Base-by-base conservation (phyloP, 2,888 invertebrate genomes). In the Drosophila bunnanda region DNA sequence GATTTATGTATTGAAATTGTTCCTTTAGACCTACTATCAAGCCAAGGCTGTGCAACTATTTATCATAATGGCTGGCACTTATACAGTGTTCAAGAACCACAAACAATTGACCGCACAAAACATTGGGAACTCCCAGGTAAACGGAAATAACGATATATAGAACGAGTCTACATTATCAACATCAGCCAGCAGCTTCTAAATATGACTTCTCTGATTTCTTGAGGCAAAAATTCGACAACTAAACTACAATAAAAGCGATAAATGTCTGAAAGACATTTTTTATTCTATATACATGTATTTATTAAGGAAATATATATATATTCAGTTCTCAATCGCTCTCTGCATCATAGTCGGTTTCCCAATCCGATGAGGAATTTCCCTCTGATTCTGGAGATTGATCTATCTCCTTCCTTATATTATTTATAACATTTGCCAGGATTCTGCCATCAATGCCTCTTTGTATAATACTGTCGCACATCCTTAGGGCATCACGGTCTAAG, bases 21-120 rank as follows among this genome's bases (percentile, higher is more conserved):
- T 22, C 15, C 22, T 22, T 1, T 41, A 90, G 90, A 90, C 89
- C 2, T 90, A 84, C 43, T 88, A 80, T 25, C 90, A 89, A 48
- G 89, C 89, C 2, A 89, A 89, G 22, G n/a, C 79, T 3, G 34
- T 89, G 58, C 88, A 90, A 41, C 52, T 89, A 12, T 44, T 68
- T 17, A 86, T 89, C 5, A 73, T 90, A n/a, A 4, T 78, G 38
- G 66, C 81, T 6, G 89, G 90, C 0, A 76, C 89, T 6, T 28
- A 75, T 15, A 57, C 59, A 15, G 69, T 88, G 7, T 15, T 78
- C n/a, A 73, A 75, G 7, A 77, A 67, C 12, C 57, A 57, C 13
- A 50, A 20, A n/a, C 7, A 56, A 5, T 41, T 59, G 43, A 39
- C 28, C 12, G 13, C 53, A 9, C 25, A 52, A 34, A 46, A 41